phyloP scores from a whole-genome alignment of 2,888 invertebrate genomes.

The Neocrepidodera transversa region DNA sequence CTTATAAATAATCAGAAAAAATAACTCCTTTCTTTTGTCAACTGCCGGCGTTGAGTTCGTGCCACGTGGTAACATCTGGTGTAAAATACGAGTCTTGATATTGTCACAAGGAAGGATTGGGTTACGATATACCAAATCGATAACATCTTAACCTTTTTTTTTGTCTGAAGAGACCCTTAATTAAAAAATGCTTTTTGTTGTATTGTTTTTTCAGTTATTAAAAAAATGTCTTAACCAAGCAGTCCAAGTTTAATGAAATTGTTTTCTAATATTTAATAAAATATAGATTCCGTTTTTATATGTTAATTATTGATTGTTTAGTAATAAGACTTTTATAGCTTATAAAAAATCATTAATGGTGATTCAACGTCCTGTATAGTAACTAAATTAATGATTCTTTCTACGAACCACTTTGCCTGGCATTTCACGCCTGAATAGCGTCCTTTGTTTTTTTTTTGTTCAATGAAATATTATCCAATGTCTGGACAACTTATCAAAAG shows the following conservation, averaged over 20 bases:
- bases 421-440: constrained; percentile 32
- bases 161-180: no score
- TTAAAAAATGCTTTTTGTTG: no score
- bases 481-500: constrained; percentile 22
- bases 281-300: no score
- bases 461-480: constrained; percentile 27
- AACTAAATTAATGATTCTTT: constrained; percentile 18
- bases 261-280: no score
- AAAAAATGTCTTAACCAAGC: no score
- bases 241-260: no score
- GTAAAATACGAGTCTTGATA: constrained; percentile 16
- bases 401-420: constrained; percentile 24
- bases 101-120: constrained; percentile 11
- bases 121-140: constrained; percentile 6
- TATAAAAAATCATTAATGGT: no score
- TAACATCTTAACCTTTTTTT: no score
- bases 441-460: constrained; percentile 39
- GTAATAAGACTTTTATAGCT: no score
- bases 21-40: constrained; percentile 6
- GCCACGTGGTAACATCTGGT: constrained; percentile 15
- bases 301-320: no score
- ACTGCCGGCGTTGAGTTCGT: neutral
- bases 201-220: no score
- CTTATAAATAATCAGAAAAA: no score
- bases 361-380: constrained; percentile 10